phyloP scores from a whole-genome alignment of 2,888 invertebrate species.

The Pterostichus niger region DNA sequence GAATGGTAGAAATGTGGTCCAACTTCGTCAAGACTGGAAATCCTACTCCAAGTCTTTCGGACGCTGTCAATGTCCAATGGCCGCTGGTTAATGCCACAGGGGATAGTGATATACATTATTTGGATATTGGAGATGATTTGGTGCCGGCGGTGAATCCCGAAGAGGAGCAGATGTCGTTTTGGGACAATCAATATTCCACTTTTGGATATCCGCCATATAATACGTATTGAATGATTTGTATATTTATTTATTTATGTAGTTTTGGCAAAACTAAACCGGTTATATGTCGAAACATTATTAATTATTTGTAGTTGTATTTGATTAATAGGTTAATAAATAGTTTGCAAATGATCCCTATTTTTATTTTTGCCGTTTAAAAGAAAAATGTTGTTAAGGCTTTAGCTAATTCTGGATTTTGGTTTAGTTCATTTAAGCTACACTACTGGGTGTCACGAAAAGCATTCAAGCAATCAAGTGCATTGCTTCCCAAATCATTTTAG shows the following conservation, averaged over 20 bases:
- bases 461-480: no score
- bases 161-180: background rate
- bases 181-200: background rate
- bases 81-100: slow-evolving; percentile 2
- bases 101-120: background rate
- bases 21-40: slow-evolving; percentile 7
- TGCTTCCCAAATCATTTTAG: no score
- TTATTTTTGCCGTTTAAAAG: no score
- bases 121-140: background rate
- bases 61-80: background rate
- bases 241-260: background rate
- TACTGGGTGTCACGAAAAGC: no score
- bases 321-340: no score
- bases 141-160: background rate
- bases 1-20: slow-evolving; percentile 1
- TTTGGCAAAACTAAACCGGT: no score
- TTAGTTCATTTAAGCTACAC: no score
- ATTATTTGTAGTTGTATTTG: no score
- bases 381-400: no score
- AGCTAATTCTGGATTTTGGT: no score
- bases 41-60: background rate
- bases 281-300: no score
- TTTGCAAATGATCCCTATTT: no score
- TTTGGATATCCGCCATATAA: slow-evolving; percentile 7
- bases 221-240: background rate